A percentile compares a stretch with the other conserved stretches of the same genome.
Conservation (phyloP, 2,888 invertebrate genomes). For the Heliconius aoede region DNA sequence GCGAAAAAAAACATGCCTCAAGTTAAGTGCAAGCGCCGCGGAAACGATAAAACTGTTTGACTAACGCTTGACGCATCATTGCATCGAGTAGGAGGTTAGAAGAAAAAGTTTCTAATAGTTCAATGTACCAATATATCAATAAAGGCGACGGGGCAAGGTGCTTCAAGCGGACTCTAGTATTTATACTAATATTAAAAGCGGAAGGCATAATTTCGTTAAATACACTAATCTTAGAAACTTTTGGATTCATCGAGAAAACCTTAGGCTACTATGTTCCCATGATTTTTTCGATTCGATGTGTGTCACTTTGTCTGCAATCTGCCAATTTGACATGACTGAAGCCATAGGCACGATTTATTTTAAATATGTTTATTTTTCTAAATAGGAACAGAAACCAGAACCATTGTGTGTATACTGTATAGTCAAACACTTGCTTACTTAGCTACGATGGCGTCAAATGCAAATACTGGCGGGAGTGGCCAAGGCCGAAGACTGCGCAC, state of each 20-base stretch:
- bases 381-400: background rate
- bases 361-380: background rate
- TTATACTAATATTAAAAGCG: background rate
- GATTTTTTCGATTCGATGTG: no score
- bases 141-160: conserved; percentile 54
- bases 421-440: conserved; percentile 1
- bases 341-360: no score
- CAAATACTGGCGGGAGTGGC: conserved; percentile 64
- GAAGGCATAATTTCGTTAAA: background rate
- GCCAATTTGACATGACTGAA: no score
- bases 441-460: conserved; percentile 51
- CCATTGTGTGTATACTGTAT: background rate
- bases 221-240: background rate
- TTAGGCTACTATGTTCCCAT: no score
- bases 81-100: conserved; percentile 34
- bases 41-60: conserved; percentile 47
- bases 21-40: conserved; percentile 42
- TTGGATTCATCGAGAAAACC: background rate
- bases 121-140: conserved; percentile 34
- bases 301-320: no score
- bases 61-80: conserved; percentile 44
- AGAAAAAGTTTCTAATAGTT: conserved; percentile 43
- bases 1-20: conserved; percentile 5
- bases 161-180: conserved; percentile 47
- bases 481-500: conserved; percentile 58